These are phyloP conservation scores for Nothobranchius kuhntae DNA, from an alignment of 2,113 vertebrate species.

Conservation along the genomic window DNA sequence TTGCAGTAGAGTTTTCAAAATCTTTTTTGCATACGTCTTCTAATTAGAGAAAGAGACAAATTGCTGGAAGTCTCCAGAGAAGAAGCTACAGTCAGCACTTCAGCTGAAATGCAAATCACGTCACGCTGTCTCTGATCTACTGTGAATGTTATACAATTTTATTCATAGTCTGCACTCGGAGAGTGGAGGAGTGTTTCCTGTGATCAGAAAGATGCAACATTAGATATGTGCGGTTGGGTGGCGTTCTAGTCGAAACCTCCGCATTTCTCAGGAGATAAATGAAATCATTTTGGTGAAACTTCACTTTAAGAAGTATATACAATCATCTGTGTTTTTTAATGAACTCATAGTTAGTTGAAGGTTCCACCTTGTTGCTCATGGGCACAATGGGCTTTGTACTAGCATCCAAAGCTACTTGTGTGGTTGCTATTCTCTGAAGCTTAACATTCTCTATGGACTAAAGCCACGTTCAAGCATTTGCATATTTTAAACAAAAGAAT, in stretches of 20 bases:
- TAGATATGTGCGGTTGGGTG: background rate
- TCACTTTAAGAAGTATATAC: background rate
- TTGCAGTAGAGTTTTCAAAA: slow-evolving; percentile 26
- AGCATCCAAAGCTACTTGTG: slow-evolving; percentile 12
- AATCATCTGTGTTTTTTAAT: background rate
- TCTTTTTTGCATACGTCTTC: slow-evolving; percentile 22
- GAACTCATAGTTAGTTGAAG: slow-evolving; percentile 41
- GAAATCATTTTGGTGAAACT: background rate
- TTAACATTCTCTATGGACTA: background rate
- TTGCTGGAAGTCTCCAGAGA: slow-evolving; percentile 48
- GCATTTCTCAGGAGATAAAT: background rate
- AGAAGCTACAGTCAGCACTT: slow-evolving; percentile 50
- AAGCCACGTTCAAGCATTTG: background rate
- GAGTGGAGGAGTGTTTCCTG: slow-evolving; percentile 18
- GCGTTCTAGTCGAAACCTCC: slow-evolving; percentile 8
- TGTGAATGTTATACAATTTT: slow-evolving; percentile 38
- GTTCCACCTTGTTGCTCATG: slow-evolving; percentile 16
- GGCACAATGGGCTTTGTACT: slow-evolving; percentile 14
- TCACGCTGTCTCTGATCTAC: slow-evolving; percentile 30
- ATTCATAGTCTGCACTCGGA: slow-evolving; percentile 33
- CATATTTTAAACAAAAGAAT: background rate
- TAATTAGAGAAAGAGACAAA: slow-evolving; percentile 58
- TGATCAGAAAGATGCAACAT: slow-evolving; percentile 16
- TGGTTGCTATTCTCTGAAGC: slow-evolving; percentile 14
- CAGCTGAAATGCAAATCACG: slow-evolving; percentile 61